phyloP scores from a whole-genome alignment of 2,113 vertebrate species.

The Amazona guildingii region DNA sequence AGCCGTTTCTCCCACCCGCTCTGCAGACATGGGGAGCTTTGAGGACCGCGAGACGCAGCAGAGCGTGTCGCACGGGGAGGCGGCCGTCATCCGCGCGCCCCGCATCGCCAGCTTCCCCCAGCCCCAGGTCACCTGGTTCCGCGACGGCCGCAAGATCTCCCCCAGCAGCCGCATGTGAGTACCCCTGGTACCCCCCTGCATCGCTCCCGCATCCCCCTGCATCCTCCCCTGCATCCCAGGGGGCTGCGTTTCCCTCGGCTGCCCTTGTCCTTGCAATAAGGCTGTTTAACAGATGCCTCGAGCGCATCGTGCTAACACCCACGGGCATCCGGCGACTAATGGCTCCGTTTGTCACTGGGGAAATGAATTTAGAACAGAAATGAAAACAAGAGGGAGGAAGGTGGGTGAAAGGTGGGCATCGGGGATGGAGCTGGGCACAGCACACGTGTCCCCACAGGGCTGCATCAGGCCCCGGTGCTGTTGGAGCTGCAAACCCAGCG shows the following conservation, averaged over 20 bases:
- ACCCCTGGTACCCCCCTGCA: neutral
- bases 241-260: neutral
- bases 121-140: conserved; percentile 97
- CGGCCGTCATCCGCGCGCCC: conserved; percentile 85
- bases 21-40: conserved; percentile 93
- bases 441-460: neutral
- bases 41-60: conserved; percentile 86
- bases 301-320: conserved; percentile 26
- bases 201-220: too few species aligned
- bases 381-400: neutral
- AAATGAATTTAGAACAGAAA: neutral
- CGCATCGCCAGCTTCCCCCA: conserved; percentile 93
- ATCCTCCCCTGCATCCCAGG: neutral
- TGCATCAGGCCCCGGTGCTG: neutral
- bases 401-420: neutral
- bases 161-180: conserved; percentile 96
- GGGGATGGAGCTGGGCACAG: accelerated
- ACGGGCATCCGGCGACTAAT: neutral
- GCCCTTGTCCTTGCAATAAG: conserved; percentile 45
- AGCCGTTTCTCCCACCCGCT: neutral
- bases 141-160: conserved; percentile 94
- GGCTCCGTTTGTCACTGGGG: conserved; percentile 41
- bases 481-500: accelerated
- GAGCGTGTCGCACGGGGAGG: conserved; percentile 91
- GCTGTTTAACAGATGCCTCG: conserved; percentile 50